Percentiles rank a stretch among this genome's conserved stretches.
Evolutionary conservation across 2,797 vertebrate species (phyloP).

Genomic region (Periparus ater): DNA sequence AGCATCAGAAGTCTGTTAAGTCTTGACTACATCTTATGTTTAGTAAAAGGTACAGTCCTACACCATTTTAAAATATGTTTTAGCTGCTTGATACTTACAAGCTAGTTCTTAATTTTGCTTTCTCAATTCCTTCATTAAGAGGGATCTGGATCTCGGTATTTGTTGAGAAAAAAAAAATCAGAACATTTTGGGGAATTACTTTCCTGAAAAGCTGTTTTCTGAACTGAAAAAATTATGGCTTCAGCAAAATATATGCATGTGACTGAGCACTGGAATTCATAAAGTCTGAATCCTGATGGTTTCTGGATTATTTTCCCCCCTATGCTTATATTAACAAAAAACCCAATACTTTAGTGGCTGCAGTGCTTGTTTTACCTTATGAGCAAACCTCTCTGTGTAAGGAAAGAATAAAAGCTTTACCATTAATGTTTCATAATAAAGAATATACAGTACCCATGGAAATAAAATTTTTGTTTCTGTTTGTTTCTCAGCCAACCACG

Average conservation of each 20-base stretch:
- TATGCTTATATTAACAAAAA: not conserved
- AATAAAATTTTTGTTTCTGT: not conserved
- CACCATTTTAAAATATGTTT: not conserved
- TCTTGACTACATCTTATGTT: not conserved
- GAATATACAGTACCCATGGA: not conserved
- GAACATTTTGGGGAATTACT: not conserved
- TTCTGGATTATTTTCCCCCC: not conserved
- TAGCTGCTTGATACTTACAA: not conserved
- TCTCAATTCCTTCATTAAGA: not conserved
- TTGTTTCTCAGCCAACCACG: conserved; percentile 88
- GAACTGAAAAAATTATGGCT: not conserved
- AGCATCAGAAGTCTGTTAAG: not conserved
- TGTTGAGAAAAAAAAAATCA: not conserved
- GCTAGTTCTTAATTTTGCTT: not conserved
- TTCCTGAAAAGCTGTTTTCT: not conserved
- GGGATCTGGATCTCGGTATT: not conserved
- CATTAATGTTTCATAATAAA: not conserved
- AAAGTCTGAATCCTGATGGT: not conserved
- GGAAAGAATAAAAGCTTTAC: not conserved
- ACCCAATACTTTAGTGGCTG: not conserved
- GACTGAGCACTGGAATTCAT: not conserved
- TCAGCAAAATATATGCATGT: not conserved
- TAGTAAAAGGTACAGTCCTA: not conserved
- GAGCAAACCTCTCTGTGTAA: not conserved
- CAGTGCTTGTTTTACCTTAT: not conserved